Evolutionary conservation across 1,140 invertebrate genomes (phyloP).

Genomic region (Hyposmocoma kahamanoa): DNA sequence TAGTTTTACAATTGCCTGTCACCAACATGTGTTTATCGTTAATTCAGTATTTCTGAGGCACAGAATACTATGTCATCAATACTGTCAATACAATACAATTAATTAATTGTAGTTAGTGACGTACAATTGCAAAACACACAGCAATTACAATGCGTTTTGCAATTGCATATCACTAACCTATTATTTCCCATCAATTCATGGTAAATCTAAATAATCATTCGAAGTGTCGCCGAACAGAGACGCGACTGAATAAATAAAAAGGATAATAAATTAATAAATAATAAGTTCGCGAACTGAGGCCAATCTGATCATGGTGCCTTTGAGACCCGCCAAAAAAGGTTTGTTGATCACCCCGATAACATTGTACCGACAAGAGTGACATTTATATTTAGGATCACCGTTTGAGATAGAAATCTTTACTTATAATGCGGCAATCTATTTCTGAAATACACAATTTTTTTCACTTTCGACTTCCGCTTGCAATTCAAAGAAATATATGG

Average conservation of each 20-base stretch:
- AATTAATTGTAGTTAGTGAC: too few relatives aligned
- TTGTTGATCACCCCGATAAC: slow-evolving; percentile 45
- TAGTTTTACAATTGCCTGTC: too few relatives aligned
- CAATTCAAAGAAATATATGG: too few relatives aligned
- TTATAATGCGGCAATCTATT: neutral
- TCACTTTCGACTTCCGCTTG: slow-evolving; percentile 33
- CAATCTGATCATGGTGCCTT: slow-evolving; percentile 44
- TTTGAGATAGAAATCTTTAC: slow-evolving; percentile 8
- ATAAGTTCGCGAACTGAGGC: slow-evolving; percentile 50
- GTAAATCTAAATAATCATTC: too few relatives aligned
- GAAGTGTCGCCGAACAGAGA: slow-evolving; percentile 25
- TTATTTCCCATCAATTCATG: neutral
- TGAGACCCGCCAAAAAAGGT: slow-evolving; percentile 31
- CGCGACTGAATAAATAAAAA: slow-evolving; percentile 26
- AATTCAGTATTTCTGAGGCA: too few relatives aligned
- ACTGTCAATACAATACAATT: too few relatives aligned
- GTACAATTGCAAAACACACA: too few relatives aligned
- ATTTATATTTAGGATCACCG: slow-evolving; percentile 36
- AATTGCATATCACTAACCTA: too few relatives aligned
- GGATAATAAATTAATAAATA: too few relatives aligned
- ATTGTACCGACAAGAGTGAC: slow-evolving; percentile 36
- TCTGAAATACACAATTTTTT: slow-evolving; percentile 14
- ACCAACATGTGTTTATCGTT: too few relatives aligned
- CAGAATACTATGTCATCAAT: too few relatives aligned
- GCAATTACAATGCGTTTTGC: too few relatives aligned